Base-by-base conservation (phyloP, 1,140 invertebrate species). In the Planococcus citri region DNA sequence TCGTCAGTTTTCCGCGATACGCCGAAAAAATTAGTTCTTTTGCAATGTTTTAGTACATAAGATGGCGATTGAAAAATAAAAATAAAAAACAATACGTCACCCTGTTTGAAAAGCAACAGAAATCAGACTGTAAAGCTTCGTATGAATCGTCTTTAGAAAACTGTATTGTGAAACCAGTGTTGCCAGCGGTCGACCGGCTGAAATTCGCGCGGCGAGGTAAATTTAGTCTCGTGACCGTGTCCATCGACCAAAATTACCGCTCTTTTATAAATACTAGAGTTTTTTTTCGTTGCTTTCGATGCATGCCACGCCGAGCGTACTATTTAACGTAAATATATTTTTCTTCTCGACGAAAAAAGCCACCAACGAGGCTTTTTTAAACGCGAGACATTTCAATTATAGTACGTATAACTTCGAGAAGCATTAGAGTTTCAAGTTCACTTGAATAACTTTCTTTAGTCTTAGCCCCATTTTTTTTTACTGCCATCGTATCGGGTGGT, bases 61-160 rank as follows among this genome's bases (percentile, higher is more conserved):
- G 57, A 27, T 14, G 27, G 20, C 4, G 38, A 27, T 17, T 33
- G 17, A 25, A 33, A 33, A 70, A 51, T 25, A 29, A 27, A 61
- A 60, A 33, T 69, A 20, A 69, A 70, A 69, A 68, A 64, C 29
- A 61, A 51, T 41, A 29, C 33, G 25, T 71, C 70, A 41, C 33
- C 61, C 70, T 68, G 27, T 68, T 41, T 57, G 61, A 68, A 68
- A 51, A 71, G 67, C 61, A 68, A 68, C 57, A 57, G 57, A 60
- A 70, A 70, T 70, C 51, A 51, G 69, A 64, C 60, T 64, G 60
- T 64, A 20, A 64, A 64, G 60, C 25, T 64, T 64, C 60, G 60
- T 25, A 20, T 70, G 69, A 70, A 70, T 60, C 60, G 29, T 37
- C 69, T 60, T 70, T 70, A 70, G 38, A 69, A 57, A 38, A 69